Evolutionary conservation across 2,113 vertebrate species (phyloP).

Genomic region (Sapajus apella): DNA sequence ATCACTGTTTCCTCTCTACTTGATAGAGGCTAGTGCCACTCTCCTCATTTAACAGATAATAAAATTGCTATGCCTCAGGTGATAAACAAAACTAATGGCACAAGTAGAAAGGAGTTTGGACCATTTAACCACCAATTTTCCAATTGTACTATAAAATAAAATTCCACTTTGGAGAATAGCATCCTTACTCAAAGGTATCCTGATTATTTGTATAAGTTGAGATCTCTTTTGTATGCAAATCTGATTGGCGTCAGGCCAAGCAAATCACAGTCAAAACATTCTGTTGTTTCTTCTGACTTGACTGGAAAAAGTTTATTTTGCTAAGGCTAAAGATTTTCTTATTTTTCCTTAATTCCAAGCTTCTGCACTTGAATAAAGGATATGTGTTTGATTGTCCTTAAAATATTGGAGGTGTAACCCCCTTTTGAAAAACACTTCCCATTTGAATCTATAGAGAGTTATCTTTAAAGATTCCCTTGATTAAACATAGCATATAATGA

Average conservation of each 20-base stretch:
- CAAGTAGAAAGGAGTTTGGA: conserved; percentile 25
- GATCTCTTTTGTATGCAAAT: conserved; percentile 18
- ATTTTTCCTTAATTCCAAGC: conserved; percentile 6
- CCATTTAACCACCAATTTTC: conserved; percentile 52
- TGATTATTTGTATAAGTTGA: background rate
- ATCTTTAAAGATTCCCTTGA: conserved; percentile 43
- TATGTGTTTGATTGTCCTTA: conserved; percentile 42
- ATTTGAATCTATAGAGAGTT: conserved; percentile 25
- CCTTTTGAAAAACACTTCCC: background rate
- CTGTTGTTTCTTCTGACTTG: background rate
- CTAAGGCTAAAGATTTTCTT: background rate
- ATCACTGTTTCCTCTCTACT: background rate
- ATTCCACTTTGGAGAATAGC: conserved; percentile 12
- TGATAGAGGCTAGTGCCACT: background rate
- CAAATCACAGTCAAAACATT: conserved; percentile 20
- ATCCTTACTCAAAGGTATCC: conserved; percentile 10
- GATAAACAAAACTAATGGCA: conserved; percentile 66
- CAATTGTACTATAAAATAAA: conserved; percentile 56
- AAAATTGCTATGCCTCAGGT: conserved; percentile 52
- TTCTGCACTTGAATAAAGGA: background rate
- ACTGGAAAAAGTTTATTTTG: background rate
- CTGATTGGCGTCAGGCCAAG: conserved; percentile 12
- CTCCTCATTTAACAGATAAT: conserved; percentile 54
- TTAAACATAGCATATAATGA: conserved; percentile 46
- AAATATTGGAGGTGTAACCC: conserved; percentile 29